Percentiles rank a stretch among this genome's conserved stretches.
These are phyloP conservation scores for Caenorhabditis angaria DNA, from an alignment of 2,888 invertebrate species.

Conservation along the genomic window DNA sequence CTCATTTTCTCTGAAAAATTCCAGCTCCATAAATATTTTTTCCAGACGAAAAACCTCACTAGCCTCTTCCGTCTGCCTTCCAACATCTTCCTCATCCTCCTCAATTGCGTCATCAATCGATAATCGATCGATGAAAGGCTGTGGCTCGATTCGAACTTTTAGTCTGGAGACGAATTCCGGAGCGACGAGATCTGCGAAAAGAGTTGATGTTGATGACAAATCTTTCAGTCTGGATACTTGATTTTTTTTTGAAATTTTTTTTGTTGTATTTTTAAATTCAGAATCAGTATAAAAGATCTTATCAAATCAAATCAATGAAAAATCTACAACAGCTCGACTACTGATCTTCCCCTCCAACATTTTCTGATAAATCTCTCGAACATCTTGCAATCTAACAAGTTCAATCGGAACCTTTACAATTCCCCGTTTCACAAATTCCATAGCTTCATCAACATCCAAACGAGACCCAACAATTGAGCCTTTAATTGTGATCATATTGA, in stretches of 20 bases:
- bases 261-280: slow-evolving; percentile 60
- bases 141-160: slow-evolving; percentile 21
- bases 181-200: slow-evolving; percentile 14
- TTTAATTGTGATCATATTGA: slow-evolving; percentile 49
- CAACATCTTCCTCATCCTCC: slow-evolving; percentile 33
- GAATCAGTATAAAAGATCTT: slow-evolving; percentile 54
- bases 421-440: slow-evolving; percentile 52
- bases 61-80: slow-evolving; percentile 6
- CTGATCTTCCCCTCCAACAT: slow-evolving; percentile 41
- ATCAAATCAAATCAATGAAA: slow-evolving; percentile 47
- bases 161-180: slow-evolving; percentile 32
- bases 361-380: slow-evolving; percentile 35
- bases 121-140: slow-evolving; percentile 17
- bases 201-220: slow-evolving; percentile 36
- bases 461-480: slow-evolving; percentile 50
- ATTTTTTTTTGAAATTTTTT: slow-evolving; percentile 39
- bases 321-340: slow-evolving; percentile 37
- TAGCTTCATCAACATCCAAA: slow-evolving; percentile 50
- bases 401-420: slow-evolving; percentile 51
- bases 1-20: too few species aligned
- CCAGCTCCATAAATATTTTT: background rate
- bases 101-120: slow-evolving; percentile 32
- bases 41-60: slow-evolving; percentile 13
- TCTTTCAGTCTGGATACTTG: slow-evolving; percentile 37
- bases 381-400: slow-evolving; percentile 41